phyloP scores from a whole-genome alignment of 2,113 vertebrate genomes.

The Telmatochromis sp. region DNA sequence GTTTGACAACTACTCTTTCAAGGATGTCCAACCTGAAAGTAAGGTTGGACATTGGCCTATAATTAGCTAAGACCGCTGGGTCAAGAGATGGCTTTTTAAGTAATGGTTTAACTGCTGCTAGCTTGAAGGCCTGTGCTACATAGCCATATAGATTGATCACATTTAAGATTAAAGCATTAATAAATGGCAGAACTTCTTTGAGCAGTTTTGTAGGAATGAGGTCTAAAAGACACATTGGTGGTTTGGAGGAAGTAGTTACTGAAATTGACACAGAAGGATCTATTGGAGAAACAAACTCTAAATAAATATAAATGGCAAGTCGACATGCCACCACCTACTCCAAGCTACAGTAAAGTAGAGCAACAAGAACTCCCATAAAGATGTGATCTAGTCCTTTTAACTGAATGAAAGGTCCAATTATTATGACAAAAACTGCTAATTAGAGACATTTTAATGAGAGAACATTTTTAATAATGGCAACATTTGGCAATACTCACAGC shows the following conservation, averaged over 20 bases:
- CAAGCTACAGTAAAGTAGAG: not conserved
- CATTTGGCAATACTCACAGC: conserved; percentile 69
- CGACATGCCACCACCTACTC: not conserved
- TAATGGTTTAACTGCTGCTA: not conserved
- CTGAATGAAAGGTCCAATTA: not conserved
- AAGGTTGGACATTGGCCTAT: not conserved
- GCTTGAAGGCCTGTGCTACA: not conserved
- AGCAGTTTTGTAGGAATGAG: not conserved
- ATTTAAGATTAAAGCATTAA: not conserved
- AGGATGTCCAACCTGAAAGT: not conserved
- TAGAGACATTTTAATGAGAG: not conserved
- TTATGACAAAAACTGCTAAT: not conserved
- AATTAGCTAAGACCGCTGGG: not conserved
- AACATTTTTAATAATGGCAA: not conserved
- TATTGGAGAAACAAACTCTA: not conserved
- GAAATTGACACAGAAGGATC: not conserved
- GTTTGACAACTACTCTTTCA: not conserved
- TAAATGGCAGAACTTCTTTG: not conserved
- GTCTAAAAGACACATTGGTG: not conserved
- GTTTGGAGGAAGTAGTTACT: not conserved
- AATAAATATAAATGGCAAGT: not conserved
- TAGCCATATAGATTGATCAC: not conserved
- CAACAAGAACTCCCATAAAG: not conserved
- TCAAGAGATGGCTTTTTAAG: not conserved
- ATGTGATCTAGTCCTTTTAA: not conserved